Evolutionary conservation across 2,888 invertebrate species (phyloP), one percentile per base, ranked within the genome.

Genomic region (Acleris cristana): DNA sequence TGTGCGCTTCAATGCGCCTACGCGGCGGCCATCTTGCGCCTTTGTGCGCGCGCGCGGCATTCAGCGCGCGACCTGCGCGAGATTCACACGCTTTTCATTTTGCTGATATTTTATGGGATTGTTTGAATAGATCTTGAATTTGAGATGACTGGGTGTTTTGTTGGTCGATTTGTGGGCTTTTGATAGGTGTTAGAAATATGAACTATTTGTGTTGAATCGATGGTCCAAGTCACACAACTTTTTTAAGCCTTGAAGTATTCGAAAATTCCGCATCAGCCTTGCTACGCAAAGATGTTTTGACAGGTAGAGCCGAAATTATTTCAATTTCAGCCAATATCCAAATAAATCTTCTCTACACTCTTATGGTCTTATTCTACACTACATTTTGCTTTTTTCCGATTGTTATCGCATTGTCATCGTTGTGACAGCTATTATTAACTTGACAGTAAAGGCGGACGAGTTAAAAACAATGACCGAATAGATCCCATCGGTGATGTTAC

Each of bases 21-120:
- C 59, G 59, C 49, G 45, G 44, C 30, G 49, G 52, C 60, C 51
- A 51, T 52, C 52, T 52, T 55, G 54, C 34, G 51, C 53, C 40
- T 40, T 56, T 58, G 56, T 23, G n/a, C 51, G 19, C 51, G 18
- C 19, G 19, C 18, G 53, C 23, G 16, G 53, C 48, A 58, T 48
- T 58, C 45, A 48, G 45, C 58, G 45, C 14, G n/a, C 26, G 48
- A 16, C 45, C 19, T 19, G 21, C 49, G 4, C 18, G 18, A n/a
- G 18, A 34, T 61, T 65, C 65, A 65, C 65, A 65, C 65, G 65
- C 51, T 65, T 56, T 65, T 60, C 49, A 40, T 49, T 61, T 61
- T 56, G 55, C 48, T 54, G 54, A 60, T 65, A 65, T 61, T 60
- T 60, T 34, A 16, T 16, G 56, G n/a, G 34, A 60, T 57, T 56